phyloP scores from a whole-genome alignment of 2,888 invertebrate genomes.

The Salticus scenicus region DNA sequence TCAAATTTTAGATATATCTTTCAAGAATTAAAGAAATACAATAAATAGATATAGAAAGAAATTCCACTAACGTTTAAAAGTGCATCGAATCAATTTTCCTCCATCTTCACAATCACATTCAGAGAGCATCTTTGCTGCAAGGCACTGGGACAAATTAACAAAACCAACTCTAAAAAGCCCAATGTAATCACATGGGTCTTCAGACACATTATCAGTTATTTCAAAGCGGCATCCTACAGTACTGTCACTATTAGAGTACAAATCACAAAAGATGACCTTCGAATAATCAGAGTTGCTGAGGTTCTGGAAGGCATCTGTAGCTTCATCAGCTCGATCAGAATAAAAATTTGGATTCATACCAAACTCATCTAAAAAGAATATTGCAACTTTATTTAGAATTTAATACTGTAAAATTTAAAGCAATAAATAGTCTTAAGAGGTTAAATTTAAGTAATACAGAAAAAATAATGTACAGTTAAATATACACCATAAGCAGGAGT shows the following conservation, averaged over 20 bases:
- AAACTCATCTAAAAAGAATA: no score
- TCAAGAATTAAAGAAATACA: no score
- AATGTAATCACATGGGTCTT: conserved; percentile 54
- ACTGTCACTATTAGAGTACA: conserved; percentile 15
- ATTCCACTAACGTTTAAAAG: conserved; percentile 42
- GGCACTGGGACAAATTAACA: conserved; percentile 32
- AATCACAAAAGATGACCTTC: conserved; percentile 50
- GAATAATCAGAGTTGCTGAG: conserved; percentile 57
- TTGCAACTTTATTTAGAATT: no score
- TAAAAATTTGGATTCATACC: no score
- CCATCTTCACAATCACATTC: conserved; percentile 50
- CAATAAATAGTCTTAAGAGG: no score
- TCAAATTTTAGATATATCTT: no score
- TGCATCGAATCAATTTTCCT: conserved; percentile 35
- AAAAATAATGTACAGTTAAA: no score
- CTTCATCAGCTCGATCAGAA: no score
- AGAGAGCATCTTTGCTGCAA: conserved; percentile 30
- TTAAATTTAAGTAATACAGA: no score
- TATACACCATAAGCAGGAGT: no score
- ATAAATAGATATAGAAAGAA: no score
- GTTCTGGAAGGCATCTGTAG: neutral
- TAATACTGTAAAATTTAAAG: no score
- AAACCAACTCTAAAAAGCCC: conserved; percentile 50
- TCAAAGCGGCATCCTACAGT: conserved; percentile 50
- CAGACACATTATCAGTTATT: conserved; percentile 54